phyloP scores from a whole-genome alignment of 2,888 invertebrate genomes.

The Agrochola circellaris region DNA sequence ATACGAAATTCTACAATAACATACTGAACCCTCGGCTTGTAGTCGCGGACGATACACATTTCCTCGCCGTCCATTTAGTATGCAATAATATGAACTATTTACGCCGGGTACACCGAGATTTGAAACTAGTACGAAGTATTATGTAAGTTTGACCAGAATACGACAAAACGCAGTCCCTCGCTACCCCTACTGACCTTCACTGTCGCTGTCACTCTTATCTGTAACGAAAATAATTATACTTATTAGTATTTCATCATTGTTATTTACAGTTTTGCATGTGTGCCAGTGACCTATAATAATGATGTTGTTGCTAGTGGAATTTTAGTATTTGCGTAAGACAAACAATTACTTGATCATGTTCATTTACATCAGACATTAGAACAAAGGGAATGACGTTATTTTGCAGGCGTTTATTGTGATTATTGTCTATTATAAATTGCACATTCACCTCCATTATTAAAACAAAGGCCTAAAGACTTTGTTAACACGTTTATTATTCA shows the following conservation, averaged over 20 bases:
- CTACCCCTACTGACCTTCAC: slow-evolving; percentile 95
- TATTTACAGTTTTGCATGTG: slow-evolving; percentile 43
- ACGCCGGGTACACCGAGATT: slow-evolving; percentile 77
- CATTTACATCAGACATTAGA: slow-evolving; percentile 42
- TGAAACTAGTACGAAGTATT: slow-evolving; percentile 86
- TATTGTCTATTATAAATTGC: not conserved
- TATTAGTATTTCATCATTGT: slow-evolving; percentile 64
- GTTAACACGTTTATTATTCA: not conserved
- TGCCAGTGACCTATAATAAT: slow-evolving; percentile 52
- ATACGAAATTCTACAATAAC: slow-evolving; percentile 80
- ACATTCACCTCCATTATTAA: slow-evolving; percentile 9
- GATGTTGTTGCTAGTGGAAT: slow-evolving; percentile 60
- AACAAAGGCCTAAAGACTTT: not conserved
- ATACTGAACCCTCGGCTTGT: slow-evolving; percentile 66
- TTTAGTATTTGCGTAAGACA: slow-evolving; percentile 29
- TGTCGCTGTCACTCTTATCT: slow-evolving; percentile 98
- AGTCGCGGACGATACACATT: slow-evolving; percentile 39
- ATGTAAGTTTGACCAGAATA: slow-evolving; percentile 90
- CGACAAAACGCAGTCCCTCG: slow-evolving; percentile 83
- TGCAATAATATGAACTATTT: slow-evolving; percentile 57
- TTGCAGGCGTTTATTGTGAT: not conserved
- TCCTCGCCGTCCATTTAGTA: slow-evolving; percentile 34
- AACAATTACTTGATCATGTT: slow-evolving; percentile 16
- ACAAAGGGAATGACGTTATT: slow-evolving; percentile 37
- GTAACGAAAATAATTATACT: slow-evolving; percentile 80